Conservation (phyloP, 1,140 invertebrate species). For the Portunus trituberculatus region DNA sequence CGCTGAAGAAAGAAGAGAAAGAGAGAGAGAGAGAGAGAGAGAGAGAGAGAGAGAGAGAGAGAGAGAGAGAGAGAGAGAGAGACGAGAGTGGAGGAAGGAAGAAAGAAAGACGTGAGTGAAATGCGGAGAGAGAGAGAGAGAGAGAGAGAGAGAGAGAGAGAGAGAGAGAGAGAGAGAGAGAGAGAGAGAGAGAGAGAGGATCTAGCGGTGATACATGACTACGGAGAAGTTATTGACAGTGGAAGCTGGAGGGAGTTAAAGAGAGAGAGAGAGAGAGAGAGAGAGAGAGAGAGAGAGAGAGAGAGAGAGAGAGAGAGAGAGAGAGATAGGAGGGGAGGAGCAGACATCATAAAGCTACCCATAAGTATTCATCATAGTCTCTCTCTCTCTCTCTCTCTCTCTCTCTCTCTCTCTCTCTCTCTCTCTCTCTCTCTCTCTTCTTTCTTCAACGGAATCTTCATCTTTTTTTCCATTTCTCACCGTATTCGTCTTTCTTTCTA, state of each 20-base stretch:
- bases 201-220: background rate
- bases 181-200: background rate
- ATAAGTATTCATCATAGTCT: background rate
- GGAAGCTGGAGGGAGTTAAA: background rate
- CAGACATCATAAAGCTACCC: background rate
- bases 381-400: too few species aligned
- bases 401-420: background rate
- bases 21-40: background rate
- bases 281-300: too few species aligned
- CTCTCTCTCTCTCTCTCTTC: background rate
- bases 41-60: background rate
- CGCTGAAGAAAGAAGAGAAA: background rate
- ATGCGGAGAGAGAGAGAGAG: background rate
- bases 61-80: background rate
- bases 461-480: too few species aligned
- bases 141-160: background rate
- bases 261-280: too few species aligned
- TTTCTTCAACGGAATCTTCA: too few species aligned
- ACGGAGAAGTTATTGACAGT: background rate
- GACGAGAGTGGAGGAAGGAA: too few species aligned
- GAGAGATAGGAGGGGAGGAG: background rate
- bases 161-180: background rate
- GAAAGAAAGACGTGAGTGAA: too few species aligned
- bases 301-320: background rate
- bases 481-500: too few species aligned